Evolutionary conservation across 2,797 vertebrate genomes (phyloP).

Genomic region (Phylloscopus collybita): DNA sequence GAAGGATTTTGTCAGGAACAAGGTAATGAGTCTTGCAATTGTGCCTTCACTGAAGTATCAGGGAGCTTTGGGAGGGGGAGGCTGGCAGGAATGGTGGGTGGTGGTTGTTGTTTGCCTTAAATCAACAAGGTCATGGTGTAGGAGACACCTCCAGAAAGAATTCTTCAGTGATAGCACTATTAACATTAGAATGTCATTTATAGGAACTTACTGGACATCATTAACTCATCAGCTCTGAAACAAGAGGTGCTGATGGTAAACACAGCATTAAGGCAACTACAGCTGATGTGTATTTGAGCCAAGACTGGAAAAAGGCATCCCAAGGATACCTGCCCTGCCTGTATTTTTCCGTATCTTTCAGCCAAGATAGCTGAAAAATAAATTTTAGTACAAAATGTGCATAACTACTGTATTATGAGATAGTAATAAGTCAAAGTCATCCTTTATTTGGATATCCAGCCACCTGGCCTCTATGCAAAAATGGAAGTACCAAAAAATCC

Average conservation of each 20-base stretch:
- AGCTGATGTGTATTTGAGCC: neutral
- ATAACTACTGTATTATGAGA: neutral
- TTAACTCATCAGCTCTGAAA: neutral
- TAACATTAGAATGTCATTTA: neutral
- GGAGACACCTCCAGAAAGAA: neutral
- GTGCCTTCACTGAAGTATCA: slow-evolving; percentile 11
- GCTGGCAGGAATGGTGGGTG: neutral
- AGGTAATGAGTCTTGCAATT: slow-evolving; percentile 65
- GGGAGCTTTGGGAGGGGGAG: neutral
- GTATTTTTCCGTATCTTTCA: neutral
- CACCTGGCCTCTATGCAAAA: neutral
- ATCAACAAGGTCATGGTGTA: neutral
- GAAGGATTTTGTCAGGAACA: slow-evolving; percentile 60
- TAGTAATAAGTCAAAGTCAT: neutral
- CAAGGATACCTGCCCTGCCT: neutral
- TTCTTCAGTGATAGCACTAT: neutral
- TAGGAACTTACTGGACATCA: neutral
- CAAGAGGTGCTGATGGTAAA: neutral
- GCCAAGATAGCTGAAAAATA: neutral
- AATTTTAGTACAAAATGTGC: neutral
- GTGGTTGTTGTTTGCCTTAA: neutral
- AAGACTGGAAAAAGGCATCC: neutral
- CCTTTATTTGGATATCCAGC: neutral
- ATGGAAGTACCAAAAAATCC: neutral
- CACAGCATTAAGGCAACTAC: neutral